Evolutionary conservation across 2,113 vertebrate genomes (phyloP), one percentile per base, ranked within the genome.

Genomic region (Paracanthobrama guichenoti): DNA sequence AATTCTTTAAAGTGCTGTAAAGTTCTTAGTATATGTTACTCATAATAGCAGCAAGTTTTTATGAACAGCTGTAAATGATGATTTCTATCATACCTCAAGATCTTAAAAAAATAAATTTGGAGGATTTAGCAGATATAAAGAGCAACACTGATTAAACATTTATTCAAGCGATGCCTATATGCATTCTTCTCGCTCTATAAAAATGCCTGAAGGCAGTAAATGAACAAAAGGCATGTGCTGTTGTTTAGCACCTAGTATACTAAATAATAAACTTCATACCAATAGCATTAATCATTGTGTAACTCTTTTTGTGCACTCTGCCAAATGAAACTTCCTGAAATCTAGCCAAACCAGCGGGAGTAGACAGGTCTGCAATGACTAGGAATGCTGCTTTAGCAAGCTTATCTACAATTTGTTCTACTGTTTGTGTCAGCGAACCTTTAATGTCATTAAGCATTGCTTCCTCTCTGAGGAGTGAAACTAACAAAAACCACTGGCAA

Each of bases 381-480:
- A 66, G 85, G 78, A 85, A 86, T 90, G 86, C 69, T 69, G 83
- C 87, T 86, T 89, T 91, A 93, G 93, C 91, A 75, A 66, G 44
- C 75, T 92, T 87, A 91, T 92, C 92, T 89, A 69, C 42, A 86
- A 59, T n/a, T 83, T 57, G 53, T 55, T 55, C 18, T 20, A 22
- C 84, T 46, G 83, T 89, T 93, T 90, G 91, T 87, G 89, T 87
- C 84, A 28, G 80, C 64, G 18, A 72, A 77, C 64, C 1, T 82
- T n/a, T 87, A 90, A 93, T 92, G 91, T 88, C 86, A 83, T 89
- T 89, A 89, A 80, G 20, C 26, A 69, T 6, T 31, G 82, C 85
- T 91, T 94, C 92, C 92, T 92, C 64, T 89, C 72, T 55, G 48
- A 81, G 64, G 46, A 86, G 78, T 79, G 84, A 74, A 26, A 74